These are phyloP conservation scores for Manis crassicaudata DNA, from an alignment of 2,797 vertebrate species.

Conservation along the genomic window DNA sequence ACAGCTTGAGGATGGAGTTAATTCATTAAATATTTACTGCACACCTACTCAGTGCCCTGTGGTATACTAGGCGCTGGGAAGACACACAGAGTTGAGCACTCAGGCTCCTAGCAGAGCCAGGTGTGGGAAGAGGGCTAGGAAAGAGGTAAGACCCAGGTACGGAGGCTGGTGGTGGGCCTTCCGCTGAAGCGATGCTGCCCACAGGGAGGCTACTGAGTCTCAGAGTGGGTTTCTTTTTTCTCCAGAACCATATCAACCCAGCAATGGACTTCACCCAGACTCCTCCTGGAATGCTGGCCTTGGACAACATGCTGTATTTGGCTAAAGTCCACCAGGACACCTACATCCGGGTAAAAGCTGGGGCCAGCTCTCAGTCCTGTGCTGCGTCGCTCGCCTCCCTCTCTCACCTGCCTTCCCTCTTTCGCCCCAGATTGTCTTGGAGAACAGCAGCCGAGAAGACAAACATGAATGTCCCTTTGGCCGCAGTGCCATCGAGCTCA, in stretches of 20 bases:
- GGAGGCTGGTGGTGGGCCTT: not conserved
- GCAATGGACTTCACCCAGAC: slow-evolving; percentile 98
- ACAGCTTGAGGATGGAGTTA: not conserved
- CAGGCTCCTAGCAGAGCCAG: not conserved
- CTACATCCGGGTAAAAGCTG: slow-evolving; percentile 92
- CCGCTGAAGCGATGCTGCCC: not conserved
- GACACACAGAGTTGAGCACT: not conserved
- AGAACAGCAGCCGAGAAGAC: slow-evolving; percentile 98
- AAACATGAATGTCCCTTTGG: slow-evolving; percentile 98
- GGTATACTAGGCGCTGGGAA: not conserved
- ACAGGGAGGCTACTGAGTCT: not conserved
- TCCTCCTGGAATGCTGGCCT: slow-evolving; percentile 97
- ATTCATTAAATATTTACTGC: not conserved
- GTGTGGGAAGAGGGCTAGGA: rapidly evolving
- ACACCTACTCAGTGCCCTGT: not conserved
- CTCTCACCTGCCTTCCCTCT: not conserved
- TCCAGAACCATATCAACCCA: slow-evolving; percentile 96
- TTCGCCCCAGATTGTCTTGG: slow-evolving; percentile 87
- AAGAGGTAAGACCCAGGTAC: not conserved
- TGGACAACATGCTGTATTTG: slow-evolving; percentile 99
- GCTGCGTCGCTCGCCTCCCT: not conserved
- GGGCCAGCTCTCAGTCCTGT: not conserved
- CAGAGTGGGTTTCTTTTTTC: not conserved
- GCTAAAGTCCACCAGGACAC: slow-evolving; percentile 98
- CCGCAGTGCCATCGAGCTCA: slow-evolving; percentile 97